Percentiles rank a stretch among this genome's conserved stretches.
Conservation (phyloP, 2,113 vertebrate genomes). For the Trachemys scripta region DNA sequence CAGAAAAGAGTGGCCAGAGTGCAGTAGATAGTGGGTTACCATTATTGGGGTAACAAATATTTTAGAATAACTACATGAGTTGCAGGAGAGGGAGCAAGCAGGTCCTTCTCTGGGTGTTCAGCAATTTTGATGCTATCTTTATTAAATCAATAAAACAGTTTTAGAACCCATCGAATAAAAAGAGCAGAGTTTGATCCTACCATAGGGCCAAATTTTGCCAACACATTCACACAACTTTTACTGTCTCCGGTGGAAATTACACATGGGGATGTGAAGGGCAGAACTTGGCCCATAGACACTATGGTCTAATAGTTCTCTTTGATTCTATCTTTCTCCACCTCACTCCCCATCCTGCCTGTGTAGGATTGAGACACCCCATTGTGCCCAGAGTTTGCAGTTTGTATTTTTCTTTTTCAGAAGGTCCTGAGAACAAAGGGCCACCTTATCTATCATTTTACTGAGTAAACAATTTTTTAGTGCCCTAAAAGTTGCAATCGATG, state of each 20-base stretch:
- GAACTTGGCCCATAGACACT: neutral
- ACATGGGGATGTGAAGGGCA: neutral
- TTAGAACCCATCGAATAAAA: neutral
- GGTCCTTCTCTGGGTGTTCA: neutral
- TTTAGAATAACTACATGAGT: neutral
- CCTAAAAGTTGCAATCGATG: neutral
- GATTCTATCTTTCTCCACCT: neutral
- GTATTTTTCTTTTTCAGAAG: neutral
- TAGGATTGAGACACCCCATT: neutral
- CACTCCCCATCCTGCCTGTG: neutral
- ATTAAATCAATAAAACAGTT: neutral
- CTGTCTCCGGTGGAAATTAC: neutral
- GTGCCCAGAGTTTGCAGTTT: neutral
- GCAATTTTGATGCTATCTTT: neutral
- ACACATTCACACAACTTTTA: neutral
- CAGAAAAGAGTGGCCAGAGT: neutral
- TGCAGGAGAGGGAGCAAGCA: neutral
- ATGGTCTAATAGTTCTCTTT: no score
- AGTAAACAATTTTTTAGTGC: neutral
- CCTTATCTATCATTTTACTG: neutral
- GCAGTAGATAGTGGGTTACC: neutral
- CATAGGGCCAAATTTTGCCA: neutral
- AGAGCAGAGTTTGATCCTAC: neutral
- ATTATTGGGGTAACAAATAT: neutral
- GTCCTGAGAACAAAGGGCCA: neutral